phyloP scores from a whole-genome alignment of 2,888 invertebrate genomes.

The Exocentrus adspersus region DNA sequence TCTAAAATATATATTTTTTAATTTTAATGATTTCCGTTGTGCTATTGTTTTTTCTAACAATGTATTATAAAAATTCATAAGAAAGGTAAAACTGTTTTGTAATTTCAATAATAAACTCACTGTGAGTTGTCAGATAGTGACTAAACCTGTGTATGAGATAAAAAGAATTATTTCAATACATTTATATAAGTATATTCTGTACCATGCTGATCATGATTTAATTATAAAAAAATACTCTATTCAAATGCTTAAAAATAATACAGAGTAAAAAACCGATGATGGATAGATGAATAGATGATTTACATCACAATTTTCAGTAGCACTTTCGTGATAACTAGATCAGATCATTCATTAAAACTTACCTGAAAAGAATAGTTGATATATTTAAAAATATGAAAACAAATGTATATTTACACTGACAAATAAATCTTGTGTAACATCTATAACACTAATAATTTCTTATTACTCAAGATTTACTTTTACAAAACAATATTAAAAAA shows the following conservation, averaged over 20 bases:
- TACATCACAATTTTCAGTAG: constrained; percentile 46
- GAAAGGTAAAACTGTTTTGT: no score
- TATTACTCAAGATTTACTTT: constrained; percentile 23
- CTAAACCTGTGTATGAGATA: no score
- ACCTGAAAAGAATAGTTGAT: constrained; percentile 5
- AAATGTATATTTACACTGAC: constrained; percentile 31
- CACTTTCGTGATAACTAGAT: constrained; percentile 26
- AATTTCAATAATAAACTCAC: no score
- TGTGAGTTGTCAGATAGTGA: no score
- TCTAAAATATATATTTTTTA: no score
- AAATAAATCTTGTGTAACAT: constrained; percentile 24
- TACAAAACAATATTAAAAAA: constrained; percentile 17
- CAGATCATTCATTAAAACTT: constrained; percentile 35
- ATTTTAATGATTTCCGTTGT: no score
- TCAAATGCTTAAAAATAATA: constrained; percentile 32
- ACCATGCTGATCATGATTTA: neutral
- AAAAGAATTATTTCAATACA: no score
- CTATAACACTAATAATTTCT: constrained; percentile 3
- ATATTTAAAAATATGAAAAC: constrained; percentile 36
- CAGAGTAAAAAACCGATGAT: constrained; percentile 49
- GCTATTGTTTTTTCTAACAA: neutral
- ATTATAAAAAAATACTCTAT: constrained; percentile 13
- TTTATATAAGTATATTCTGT: neutral
- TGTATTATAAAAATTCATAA: no score
- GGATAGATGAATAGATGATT: constrained; percentile 43